Conservation (phyloP, 2,888 invertebrate species). For the Eupelmus urozonus region DNA sequence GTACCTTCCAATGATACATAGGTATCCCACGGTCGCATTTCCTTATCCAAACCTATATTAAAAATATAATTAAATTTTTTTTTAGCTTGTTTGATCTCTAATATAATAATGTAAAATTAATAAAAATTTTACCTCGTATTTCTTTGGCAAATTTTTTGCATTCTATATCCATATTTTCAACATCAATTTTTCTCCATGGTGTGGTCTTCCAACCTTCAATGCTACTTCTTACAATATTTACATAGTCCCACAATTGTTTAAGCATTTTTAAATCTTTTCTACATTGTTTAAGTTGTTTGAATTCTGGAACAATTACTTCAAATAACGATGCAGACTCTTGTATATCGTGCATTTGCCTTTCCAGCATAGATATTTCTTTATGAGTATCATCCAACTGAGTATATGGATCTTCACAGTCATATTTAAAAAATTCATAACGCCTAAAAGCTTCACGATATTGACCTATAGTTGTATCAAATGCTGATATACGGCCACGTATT, state of each 20-base stretch:
- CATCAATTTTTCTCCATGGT: constrained; percentile 97
- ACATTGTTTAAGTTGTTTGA: constrained; percentile 94
- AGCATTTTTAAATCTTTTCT: constrained; percentile 92
- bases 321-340: constrained; percentile 94
- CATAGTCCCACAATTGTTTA: constrained; percentile 98
- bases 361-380: constrained; percentile 87
- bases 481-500: constrained; percentile 90
- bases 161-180: constrained; percentile 99
- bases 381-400: constrained; percentile 87
- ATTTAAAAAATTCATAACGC: constrained; percentile 87
- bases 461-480: constrained; percentile 90
- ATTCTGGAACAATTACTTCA: constrained; percentile 96
- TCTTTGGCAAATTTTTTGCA: constrained; percentile 98
- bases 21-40: constrained; percentile 96
- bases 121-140: constrained; percentile 80
- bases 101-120: neutral
- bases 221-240: constrained; percentile 91
- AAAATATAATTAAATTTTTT: constrained; percentile 7
- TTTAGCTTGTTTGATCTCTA: no score
- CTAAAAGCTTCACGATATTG: constrained; percentile 94
- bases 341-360: constrained; percentile 91
- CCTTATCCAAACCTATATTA: constrained; percentile 88
- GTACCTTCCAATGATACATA: constrained; percentile 92
- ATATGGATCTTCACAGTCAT: constrained; percentile 86
- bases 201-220: constrained; percentile 98